These are phyloP conservation scores for Poecilia velifera DNA, from an alignment of 2,797 vertebrate genomes.

Conservation along the genomic window DNA sequence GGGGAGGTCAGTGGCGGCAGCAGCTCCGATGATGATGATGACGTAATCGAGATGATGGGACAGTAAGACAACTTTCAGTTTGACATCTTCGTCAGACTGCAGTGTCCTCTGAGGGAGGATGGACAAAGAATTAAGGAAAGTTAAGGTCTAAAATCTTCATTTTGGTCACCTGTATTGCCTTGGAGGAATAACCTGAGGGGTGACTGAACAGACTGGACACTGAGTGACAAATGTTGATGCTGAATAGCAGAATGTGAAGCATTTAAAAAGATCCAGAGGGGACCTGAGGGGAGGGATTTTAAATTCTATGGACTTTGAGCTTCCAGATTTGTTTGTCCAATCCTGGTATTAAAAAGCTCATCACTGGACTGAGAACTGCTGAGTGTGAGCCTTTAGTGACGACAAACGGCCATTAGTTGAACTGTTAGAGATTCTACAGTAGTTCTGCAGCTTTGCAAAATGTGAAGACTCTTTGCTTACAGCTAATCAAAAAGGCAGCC, in stretches of 20 bases:
- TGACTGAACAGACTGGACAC: slow-evolving; percentile 41
- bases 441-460: slow-evolving; percentile 63
- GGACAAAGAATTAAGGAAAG: slow-evolving; percentile 19
- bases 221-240: slow-evolving; percentile 55
- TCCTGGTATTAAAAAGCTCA: slow-evolving; percentile 53
- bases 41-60: slow-evolving; percentile 89
- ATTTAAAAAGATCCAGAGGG: slow-evolving; percentile 24
- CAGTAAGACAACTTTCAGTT: slow-evolving; percentile 75
- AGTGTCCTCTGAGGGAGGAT: slow-evolving; percentile 18
- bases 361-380: slow-evolving; percentile 69
- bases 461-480: slow-evolving; percentile 48
- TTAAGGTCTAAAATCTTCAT: slow-evolving; percentile 22
- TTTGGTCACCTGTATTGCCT: slow-evolving; percentile 33
- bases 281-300: slow-evolving; percentile 23
- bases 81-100: slow-evolving; percentile 19
- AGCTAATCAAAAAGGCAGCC: slow-evolving; percentile 37
- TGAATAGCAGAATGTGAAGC: slow-evolving; percentile 55
- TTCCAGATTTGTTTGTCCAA: slow-evolving; percentile 57
- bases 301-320: slow-evolving; percentile 55
- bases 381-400: slow-evolving; percentile 64
- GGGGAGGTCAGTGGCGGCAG: slow-evolving; percentile 49
- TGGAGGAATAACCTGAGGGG: slow-evolving; percentile 22
- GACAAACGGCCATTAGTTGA: slow-evolving; percentile 61
- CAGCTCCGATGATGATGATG: slow-evolving; percentile 75
- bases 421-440: slow-evolving; percentile 55